Percentiles rank a stretch among this genome's conserved stretches.
phyloP scores from a whole-genome alignment of 2,888 invertebrate genomes.

The Poecilobothrus nobilitatus region DNA sequence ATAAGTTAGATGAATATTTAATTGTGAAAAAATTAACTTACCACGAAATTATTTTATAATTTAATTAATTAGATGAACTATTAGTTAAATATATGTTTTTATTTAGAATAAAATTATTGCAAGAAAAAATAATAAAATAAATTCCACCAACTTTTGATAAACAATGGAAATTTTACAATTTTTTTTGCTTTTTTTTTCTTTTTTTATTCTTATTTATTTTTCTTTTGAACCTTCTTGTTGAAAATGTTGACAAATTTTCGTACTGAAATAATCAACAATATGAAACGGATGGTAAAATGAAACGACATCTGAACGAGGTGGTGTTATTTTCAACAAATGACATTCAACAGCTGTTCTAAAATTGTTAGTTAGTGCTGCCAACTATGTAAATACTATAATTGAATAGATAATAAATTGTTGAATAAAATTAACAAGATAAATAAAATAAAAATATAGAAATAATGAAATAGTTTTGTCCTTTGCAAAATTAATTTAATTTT shows the following conservation, averaged over 20 bases:
- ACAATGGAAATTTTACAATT: not conserved
- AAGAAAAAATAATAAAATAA: not conserved
- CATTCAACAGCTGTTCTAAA: not conserved
- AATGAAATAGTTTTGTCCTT: no score
- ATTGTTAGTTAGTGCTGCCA: not conserved
- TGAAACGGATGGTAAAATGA: not conserved
- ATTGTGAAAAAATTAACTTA: not conserved
- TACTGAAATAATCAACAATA: conserved; percentile 1
- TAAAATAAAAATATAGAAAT: no score
- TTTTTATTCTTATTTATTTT: not conserved
- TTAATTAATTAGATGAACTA: not conserved
- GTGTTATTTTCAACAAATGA: not conserved
- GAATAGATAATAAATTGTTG: no score
- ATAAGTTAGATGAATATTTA: conserved; percentile 1
- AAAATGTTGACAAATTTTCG: not conserved
- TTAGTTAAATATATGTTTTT: not conserved
- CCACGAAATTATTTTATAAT: not conserved
- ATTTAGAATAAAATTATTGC: not conserved
- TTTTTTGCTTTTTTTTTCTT: no score
- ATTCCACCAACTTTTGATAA: not conserved
- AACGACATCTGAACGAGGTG: not conserved
- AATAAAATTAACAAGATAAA: no score
- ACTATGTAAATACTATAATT: not conserved
- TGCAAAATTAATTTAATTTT: no score
- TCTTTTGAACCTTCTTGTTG: not conserved